A percentile compares a stretch with the other conserved stretches of the same genome.
Conservation (phyloP, 2,888 invertebrate genomes). For the Troides oblongomaculatus region DNA sequence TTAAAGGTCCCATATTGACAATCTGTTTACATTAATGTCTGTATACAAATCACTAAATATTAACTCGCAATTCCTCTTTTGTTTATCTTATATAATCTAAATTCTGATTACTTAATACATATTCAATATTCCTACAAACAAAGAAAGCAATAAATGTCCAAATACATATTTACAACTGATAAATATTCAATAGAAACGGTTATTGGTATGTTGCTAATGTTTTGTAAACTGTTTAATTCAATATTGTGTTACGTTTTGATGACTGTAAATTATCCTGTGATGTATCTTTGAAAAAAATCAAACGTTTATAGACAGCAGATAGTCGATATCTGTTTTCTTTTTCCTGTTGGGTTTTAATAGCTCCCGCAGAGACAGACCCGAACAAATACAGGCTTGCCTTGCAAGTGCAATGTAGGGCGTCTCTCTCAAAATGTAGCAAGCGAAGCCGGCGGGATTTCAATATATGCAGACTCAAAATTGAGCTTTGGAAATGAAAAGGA, state of each 20-base stretch:
- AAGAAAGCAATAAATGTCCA: too few species aligned
- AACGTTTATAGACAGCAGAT: neutral
- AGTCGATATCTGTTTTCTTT: neutral
- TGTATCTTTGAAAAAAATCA: neutral
- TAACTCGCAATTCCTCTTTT: constrained; percentile 28
- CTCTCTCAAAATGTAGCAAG: neutral
- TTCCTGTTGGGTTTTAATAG: too few species aligned
- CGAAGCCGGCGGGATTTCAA: neutral
- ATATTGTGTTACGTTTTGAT: neutral
- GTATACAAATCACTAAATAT: constrained; percentile 40
- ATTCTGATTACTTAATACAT: neutral
- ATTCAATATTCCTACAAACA: neutral
- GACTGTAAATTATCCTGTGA: neutral
- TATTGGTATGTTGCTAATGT: too few species aligned
- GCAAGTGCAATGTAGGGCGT: neutral
- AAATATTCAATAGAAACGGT: too few species aligned
- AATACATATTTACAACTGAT: too few species aligned
- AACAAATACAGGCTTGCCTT: constrained; percentile 1
- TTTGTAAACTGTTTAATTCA: too few species aligned
- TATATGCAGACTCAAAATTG: neutral
- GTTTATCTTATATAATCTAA: neutral
- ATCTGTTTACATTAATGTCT: constrained; percentile 40
- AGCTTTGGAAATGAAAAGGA: neutral
- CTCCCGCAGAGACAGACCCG: neutral
- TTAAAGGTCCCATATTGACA: constrained; percentile 42